A percentile compares a stretch with the other conserved stretches of the same genome.
Conservation (phyloP, 2,888 invertebrate species). For the Cyclophora albipunctata region DNA sequence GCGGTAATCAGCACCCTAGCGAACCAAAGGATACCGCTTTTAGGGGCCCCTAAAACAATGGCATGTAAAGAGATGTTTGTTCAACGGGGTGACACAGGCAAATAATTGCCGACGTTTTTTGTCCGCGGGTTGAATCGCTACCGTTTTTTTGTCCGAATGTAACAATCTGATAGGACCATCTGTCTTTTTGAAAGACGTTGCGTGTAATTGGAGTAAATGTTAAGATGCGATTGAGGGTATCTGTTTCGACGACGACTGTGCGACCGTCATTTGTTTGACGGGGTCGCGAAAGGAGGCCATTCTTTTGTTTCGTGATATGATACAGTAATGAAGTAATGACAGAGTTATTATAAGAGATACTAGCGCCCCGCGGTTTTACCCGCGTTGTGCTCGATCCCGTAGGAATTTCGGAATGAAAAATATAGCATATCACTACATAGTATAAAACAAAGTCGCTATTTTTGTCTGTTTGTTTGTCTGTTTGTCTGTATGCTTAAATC, state of each 20-base stretch:
- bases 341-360: not conserved
- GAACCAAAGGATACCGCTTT: constrained; percentile 36
- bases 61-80: constrained; percentile 59
- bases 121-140: constrained; percentile 35
- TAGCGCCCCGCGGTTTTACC: too few relatives aligned
- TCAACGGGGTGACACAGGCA: constrained; percentile 54
- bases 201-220: constrained; percentile 9
- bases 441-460: too few relatives aligned
- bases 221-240: not conserved
- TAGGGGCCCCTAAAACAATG: constrained; percentile 62
- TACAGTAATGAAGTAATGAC: not conserved
- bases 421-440: too few relatives aligned
- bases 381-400: too few relatives aligned
- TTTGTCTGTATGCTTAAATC: too few relatives aligned
- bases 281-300: not conserved
- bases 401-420: too few relatives aligned
- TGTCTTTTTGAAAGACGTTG: constrained; percentile 7
- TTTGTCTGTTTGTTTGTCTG: too few relatives aligned
- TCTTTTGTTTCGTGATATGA: not conserved
- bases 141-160: constrained; percentile 20
- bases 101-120: constrained; percentile 55
- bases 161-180: constrained; percentile 12
- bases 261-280: not conserved
- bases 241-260: too few relatives aligned
- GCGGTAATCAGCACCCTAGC: constrained; percentile 48